Base-by-base conservation (phyloP, 35 echinoderm and acorn worm species). In the Strongylocentrotus purpuratus region DNA sequence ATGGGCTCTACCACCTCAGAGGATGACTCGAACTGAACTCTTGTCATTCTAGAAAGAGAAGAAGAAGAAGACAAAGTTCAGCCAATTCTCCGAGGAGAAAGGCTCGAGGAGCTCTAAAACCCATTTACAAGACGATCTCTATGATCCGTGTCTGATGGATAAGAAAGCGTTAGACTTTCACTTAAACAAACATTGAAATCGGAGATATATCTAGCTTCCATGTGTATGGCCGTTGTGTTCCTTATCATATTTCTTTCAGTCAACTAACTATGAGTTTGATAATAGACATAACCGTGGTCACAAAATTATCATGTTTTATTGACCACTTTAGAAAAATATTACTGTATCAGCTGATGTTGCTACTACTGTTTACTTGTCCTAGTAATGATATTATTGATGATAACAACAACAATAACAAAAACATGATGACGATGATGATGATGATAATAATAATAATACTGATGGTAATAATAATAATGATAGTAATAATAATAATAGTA, bases 101-200 rank as follows among this genome's bases (percentile, higher is more conserved):
- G 20, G 65, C 65, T 78, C 65, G 65, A 78, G 65, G 65, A 78
- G 65, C 65, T 78, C 65, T 28, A 78, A 78, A 78, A 78, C 65
- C 65, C 65, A 78, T 78, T 78, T 78, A 78, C 65, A 78, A 78
- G 65, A 78, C 65, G 65, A 78, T 78, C 65, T 78, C 65, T 78
- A 22, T 78, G 65, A 78, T 78, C 65, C 65, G 65, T 78, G 65
- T 78, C 65, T 78, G 65, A 78, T 78, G 65, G 65, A 78, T n/a
- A 78, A 22, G 65, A 78, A 78, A 22, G 65, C 65, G 65, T 78
- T 28, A 22, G 65, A 78, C 65, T 78, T 78, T 28, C 20, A 22
- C 65, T 78, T 22, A 78, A 78, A 78, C 20, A 78, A 78, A 78
- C 65, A 78, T 78, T 78, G 65, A 78, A 78, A 78, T 28, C 65